phyloP scores from a whole-genome alignment of 2,888 invertebrate species.

The Beris morrisii region DNA sequence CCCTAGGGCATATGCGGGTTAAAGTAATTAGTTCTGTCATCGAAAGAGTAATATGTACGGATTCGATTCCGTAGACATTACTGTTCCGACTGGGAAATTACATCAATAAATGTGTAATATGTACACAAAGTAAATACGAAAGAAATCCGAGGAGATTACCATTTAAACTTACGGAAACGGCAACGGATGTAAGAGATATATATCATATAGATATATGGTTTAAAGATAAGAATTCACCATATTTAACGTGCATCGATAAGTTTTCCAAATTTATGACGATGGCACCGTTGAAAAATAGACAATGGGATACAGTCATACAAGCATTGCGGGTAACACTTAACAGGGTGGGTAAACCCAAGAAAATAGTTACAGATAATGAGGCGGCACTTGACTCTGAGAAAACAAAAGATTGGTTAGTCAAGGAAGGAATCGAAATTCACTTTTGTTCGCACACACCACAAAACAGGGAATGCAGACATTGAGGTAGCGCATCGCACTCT shows the following conservation, averaged over 20 bases:
- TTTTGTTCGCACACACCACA: constrained; percentile 28
- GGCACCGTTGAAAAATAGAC: constrained; percentile 18
- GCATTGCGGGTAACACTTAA: constrained; percentile 6
- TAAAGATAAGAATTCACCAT: too few relatives aligned
- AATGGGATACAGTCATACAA: too few relatives aligned
- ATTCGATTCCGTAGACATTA: too few relatives aligned
- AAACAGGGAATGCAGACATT: constrained; percentile 18
- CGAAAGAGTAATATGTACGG: too few relatives aligned
- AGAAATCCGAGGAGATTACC: too few relatives aligned
- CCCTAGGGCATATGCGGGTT: too few relatives aligned
- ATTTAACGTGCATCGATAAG: too few relatives aligned
- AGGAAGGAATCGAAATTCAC: constrained; percentile 18
- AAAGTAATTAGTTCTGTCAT: too few relatives aligned
- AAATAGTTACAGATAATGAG: constrained; percentile 22
- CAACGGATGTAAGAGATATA: constrained; percentile 11
- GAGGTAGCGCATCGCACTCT: constrained; percentile 21
- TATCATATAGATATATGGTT: too few relatives aligned
- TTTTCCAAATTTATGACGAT: constrained; percentile 28
- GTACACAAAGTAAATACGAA: too few relatives aligned
- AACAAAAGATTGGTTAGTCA: constrained; percentile 13
- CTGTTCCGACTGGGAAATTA: too few relatives aligned
- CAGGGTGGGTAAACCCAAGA: constrained; percentile 22
- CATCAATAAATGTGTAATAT: too few relatives aligned
- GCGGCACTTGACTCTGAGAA: constrained; percentile 23
- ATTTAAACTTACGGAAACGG: constrained; percentile 24